phyloP scores from a whole-genome alignment of 2,797 vertebrate species.

The Rhabdophis nuchalis region DNA sequence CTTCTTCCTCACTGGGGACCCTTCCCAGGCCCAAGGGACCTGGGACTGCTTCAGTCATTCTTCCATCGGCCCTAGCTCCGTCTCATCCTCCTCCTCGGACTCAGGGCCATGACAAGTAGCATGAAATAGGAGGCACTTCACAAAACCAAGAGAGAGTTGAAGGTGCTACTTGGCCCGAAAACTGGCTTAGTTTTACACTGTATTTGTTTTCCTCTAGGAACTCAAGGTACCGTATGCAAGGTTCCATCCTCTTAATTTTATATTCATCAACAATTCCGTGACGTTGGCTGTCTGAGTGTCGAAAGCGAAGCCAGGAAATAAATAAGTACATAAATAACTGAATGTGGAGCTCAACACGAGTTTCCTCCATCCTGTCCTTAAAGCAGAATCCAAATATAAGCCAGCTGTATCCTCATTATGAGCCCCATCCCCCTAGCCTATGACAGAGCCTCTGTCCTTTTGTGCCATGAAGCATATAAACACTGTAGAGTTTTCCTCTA shows the following conservation, averaged over 20 bases:
- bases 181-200: background rate
- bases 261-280: background rate
- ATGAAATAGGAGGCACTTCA: background rate
- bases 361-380: background rate
- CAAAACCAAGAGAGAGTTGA: background rate
- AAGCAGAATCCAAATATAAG: background rate
- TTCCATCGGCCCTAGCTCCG: too few relatives aligned
- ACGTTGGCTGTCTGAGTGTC: background rate
- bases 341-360: background rate
- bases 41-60: fast-evolving
- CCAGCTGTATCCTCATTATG: background rate
- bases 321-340: background rate
- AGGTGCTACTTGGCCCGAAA: background rate
- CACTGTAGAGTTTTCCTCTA: background rate
- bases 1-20: too few relatives aligned
- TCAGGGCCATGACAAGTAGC: background rate
- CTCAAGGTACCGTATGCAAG: background rate
- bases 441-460: background rate
- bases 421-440: background rate
- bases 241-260: background rate
- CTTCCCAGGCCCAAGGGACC: too few relatives aligned
- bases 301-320: background rate
- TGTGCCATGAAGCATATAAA: background rate
- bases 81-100: too few relatives aligned
- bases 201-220: background rate